These are phyloP conservation scores for Eudemis profundana DNA, from an alignment of 2,888 invertebrate genomes.

Conservation along the genomic window DNA sequence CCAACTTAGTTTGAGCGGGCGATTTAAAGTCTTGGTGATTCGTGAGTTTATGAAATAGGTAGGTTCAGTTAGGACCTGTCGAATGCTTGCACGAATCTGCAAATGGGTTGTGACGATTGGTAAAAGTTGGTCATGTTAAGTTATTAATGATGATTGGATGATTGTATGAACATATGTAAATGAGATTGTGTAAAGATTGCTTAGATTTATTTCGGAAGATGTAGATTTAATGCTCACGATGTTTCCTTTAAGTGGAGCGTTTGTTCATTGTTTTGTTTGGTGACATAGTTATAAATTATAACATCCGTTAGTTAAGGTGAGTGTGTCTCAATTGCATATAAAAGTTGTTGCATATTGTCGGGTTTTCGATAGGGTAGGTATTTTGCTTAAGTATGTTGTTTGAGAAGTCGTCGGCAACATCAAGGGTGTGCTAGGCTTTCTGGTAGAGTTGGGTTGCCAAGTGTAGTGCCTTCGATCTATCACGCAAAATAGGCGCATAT, in stretches of 20 bases:
- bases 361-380: no score
- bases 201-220: conserved; percentile 15
- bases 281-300: no score
- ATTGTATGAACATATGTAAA: conserved; percentile 19
- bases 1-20: conserved; percentile 19
- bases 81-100: conserved; percentile 62
- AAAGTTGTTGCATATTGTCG: no score
- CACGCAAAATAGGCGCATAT: no score
- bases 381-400: no score
- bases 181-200: conserved; percentile 12
- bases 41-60: conserved; percentile 68
- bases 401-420: no score
- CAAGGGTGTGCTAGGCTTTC: no score
- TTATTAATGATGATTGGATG: conserved; percentile 38
- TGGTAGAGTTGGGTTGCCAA: no score
- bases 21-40: conserved; percentile 45
- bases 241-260: not conserved
- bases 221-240: conserved; percentile 15
- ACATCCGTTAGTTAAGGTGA: no score
- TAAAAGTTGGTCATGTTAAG: conserved; percentile 29
- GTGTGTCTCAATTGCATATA: no score
- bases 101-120: conserved; percentile 53
- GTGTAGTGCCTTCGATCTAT: no score
- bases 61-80: conserved; percentile 60
- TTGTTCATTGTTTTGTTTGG: not conserved